These are phyloP conservation scores for Pseudococcus jackbeardsleyi DNA, from an alignment of 2,888 invertebrate species.

Conservation along the genomic window DNA sequence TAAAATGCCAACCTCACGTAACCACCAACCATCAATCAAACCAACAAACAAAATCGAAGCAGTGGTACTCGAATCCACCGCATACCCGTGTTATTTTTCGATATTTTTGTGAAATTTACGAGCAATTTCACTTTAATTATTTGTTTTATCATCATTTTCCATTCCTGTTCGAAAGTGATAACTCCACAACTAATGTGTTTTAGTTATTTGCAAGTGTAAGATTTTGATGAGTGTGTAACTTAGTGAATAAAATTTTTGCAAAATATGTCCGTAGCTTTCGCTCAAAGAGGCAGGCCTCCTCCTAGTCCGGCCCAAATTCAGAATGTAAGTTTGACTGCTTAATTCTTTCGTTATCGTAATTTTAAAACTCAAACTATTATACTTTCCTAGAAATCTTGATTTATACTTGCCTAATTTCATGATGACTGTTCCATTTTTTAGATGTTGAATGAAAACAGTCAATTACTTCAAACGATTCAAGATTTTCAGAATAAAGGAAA, in stretches of 20 bases:
- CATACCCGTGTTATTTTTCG: too few species aligned
- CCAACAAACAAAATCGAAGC: too few species aligned
- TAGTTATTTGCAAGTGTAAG: background rate
- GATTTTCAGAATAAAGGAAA: constrained; percentile 97
- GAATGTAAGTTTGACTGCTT: constrained; percentile 43
- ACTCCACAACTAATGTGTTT: background rate
- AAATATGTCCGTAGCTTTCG: constrained; percentile 63
- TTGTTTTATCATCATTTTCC: background rate
- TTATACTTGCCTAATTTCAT: background rate
- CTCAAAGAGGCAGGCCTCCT: constrained; percentile 62
- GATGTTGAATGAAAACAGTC: constrained; percentile 97
- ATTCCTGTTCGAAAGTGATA: background rate
- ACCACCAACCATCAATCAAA: too few species aligned
- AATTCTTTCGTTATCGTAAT: background rate
- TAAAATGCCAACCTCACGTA: too few species aligned
- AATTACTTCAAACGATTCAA: constrained; percentile 95
- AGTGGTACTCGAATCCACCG: too few species aligned
- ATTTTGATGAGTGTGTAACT: constrained; percentile 15
- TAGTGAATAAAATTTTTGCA: constrained; percentile 13
- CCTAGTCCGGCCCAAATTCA: constrained; percentile 61
- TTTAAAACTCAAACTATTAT: background rate
- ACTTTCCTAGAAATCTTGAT: background rate
- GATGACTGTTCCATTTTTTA: constrained; percentile 70
- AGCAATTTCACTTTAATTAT: background rate
- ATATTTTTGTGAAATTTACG: background rate